phyloP scores from a whole-genome alignment of 2,113 vertebrate genomes.

The Nothobranchius kuhntae region DNA sequence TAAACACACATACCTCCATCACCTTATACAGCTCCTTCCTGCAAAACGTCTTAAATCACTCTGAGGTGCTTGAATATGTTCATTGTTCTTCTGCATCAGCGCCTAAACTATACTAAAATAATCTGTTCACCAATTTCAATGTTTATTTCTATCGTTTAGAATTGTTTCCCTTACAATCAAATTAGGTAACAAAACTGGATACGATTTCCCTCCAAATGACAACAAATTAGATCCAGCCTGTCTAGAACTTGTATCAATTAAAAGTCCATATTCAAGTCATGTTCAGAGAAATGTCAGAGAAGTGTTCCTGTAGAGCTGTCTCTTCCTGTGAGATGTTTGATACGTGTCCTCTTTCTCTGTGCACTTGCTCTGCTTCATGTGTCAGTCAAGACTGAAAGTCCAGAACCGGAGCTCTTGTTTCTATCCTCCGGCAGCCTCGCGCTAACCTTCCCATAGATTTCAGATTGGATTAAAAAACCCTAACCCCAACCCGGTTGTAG shows the following conservation, averaged over 20 bases:
- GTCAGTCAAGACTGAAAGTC: constrained; percentile 69
- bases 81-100: background rate
- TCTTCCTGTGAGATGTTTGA: constrained; percentile 63
- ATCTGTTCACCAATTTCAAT: background rate
- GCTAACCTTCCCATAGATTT: background rate
- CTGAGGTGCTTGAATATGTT: constrained; percentile 76
- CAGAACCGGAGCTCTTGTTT: constrained; percentile 48
- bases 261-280: constrained; percentile 70
- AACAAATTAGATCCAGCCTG: constrained; percentile 20
- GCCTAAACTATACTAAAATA: background rate
- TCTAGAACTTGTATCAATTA: constrained; percentile 40
- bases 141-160: background rate
- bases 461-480: background rate
- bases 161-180: background rate
- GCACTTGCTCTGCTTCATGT: constrained; percentile 71
- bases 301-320: constrained; percentile 60
- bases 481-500: background rate
- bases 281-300: constrained; percentile 56
- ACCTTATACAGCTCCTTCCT: constrained; percentile 64
- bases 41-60: constrained; percentile 46
- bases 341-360: constrained; percentile 66
- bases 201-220: background rate
- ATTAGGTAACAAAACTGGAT: background rate
- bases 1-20: constrained; percentile 43
- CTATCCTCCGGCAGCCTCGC: constrained; percentile 27